Conservation (phyloP, 2,797 vertebrate species). For the Gallinago stenura region DNA sequence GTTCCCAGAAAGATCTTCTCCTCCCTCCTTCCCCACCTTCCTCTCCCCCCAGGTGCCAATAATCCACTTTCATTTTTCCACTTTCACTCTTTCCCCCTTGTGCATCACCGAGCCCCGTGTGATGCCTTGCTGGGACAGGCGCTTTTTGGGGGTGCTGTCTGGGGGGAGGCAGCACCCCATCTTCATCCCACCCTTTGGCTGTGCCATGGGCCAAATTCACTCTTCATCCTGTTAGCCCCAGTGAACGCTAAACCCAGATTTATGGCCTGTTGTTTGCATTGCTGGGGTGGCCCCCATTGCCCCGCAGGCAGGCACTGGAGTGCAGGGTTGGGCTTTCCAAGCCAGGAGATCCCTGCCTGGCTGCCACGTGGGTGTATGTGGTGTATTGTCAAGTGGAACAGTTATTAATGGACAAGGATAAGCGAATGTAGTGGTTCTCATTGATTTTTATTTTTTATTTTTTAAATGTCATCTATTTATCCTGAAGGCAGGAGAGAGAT, state of each 20-base stretch:
- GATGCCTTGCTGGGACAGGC: fast-evolving
- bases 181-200: neutral
- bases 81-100: neutral
- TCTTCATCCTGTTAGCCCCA: neutral
- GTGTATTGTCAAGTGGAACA: neutral
- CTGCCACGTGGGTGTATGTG: neutral
- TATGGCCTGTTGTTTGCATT: no score
- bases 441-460: slow-evolving; percentile 2
- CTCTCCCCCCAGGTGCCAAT: neutral
- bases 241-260: fast-evolving
- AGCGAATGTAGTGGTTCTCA: neutral
- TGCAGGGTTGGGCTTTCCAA: neutral
- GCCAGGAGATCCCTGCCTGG: neutral
- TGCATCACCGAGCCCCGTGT: fast-evolving
- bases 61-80: neutral
- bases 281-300: neutral
- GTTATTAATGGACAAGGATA: neutral
- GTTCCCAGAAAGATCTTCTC: neutral
- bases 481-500: neutral
- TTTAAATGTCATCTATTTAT: neutral
- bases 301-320: neutral
- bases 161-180: neutral
- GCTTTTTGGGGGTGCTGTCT: neutral
- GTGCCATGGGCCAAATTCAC: neutral
- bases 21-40: neutral